Evolutionary conservation across 2,113 vertebrate genomes (phyloP).

Genomic region (Sialia sialis): DNA sequence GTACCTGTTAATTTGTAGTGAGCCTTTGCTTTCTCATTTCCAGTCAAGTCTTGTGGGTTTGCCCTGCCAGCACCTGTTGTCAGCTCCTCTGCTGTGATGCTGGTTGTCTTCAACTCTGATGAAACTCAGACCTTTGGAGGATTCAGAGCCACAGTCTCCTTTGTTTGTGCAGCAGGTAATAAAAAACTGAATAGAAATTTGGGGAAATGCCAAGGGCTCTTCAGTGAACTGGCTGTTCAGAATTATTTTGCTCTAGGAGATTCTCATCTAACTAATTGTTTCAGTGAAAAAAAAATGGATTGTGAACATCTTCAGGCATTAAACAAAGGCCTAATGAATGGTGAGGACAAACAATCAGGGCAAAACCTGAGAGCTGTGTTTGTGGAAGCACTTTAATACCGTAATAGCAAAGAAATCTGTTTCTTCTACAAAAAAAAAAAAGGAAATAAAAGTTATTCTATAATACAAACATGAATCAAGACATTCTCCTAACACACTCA

Average conservation of each 20-base stretch:
- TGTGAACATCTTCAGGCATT: background rate
- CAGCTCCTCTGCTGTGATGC: constrained; percentile 74
- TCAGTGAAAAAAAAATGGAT: background rate
- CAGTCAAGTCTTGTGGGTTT: constrained; percentile 77
- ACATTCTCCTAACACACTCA: background rate
- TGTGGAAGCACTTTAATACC: background rate
- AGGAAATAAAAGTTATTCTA: background rate
- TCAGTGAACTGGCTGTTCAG: background rate
- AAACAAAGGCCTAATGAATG: background rate
- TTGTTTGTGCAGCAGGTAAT: constrained; percentile 75
- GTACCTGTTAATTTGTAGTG: background rate
- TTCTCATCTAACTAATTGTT: background rate
- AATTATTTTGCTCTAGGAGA: background rate
- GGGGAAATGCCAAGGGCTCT: background rate
- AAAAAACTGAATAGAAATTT: background rate
- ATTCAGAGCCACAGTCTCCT: constrained; percentile 74
- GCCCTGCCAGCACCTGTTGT: constrained; percentile 68
- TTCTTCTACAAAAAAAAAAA: background rate
- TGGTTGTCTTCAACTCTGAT: constrained; percentile 77
- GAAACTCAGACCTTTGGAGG: constrained; percentile 68
- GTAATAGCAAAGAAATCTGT: background rate
- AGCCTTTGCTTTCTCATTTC: background rate
- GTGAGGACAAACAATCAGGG: background rate
- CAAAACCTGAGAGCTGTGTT: background rate
- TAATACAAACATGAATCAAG: background rate